Conservation (phyloP, 2,888 invertebrate species). For the Geophilus truncorum region DNA sequence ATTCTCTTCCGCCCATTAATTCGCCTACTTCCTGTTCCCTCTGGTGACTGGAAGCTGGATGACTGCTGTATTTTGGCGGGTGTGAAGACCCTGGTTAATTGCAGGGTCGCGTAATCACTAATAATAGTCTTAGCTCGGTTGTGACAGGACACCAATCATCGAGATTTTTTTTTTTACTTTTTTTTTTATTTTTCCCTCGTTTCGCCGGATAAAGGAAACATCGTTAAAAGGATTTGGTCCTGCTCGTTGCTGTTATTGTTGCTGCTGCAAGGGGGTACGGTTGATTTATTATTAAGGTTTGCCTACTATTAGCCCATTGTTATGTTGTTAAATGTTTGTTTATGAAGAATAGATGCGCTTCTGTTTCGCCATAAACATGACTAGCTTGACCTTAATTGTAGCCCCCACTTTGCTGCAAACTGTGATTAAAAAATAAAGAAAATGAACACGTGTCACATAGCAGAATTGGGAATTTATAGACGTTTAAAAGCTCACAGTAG, state of each 20-base stretch:
- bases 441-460: too few species aligned
- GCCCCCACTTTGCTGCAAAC: not conserved
- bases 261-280: not conserved
- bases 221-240: not conserved
- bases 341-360: not conserved
- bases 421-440: too few species aligned
- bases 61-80: not conserved
- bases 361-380: not conserved
- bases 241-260: not conserved
- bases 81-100: not conserved
- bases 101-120: conserved; percentile 10
- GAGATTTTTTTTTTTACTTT: not conserved
- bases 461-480: too few species aligned
- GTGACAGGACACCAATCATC: conserved; percentile 5
- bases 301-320: not conserved
- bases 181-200: not conserved
- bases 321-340: conserved; percentile 10
- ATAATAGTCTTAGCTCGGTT: not conserved
- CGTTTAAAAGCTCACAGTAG: too few species aligned
- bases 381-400: not conserved
- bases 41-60: not conserved
- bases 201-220: not conserved
- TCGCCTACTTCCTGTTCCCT: not conserved
- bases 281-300: not conserved
- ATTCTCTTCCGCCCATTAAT: not conserved